A percentile compares a stretch with the other conserved stretches of the same genome.
These are phyloP conservation scores for Leptura quadrifasciata DNA, from an alignment of 2,888 invertebrate genomes.

Conservation along the genomic window DNA sequence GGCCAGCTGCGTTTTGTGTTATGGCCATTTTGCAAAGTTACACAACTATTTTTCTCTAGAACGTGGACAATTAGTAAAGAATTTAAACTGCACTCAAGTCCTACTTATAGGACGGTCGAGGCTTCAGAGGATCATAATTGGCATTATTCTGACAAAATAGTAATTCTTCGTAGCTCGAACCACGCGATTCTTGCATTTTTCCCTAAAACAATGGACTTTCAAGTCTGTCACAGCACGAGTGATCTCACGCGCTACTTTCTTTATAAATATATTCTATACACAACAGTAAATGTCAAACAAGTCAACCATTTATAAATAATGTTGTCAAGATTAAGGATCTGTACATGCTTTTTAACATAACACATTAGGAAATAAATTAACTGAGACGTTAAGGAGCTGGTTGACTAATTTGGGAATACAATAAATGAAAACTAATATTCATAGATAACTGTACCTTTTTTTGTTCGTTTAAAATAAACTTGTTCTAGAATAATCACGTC, in stretches of 20 bases:
- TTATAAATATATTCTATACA: conserved; percentile 54
- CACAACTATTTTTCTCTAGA: conserved; percentile 27
- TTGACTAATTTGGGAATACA: conserved; percentile 1
- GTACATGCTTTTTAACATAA: conserved; percentile 29
- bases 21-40: conserved; percentile 3
- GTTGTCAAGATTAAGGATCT: conserved; percentile 52
- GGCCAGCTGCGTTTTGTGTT: background rate
- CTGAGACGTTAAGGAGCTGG: conserved; percentile 4
- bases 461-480: background rate
- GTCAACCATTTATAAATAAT: conserved; percentile 58
- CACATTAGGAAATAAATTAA: conserved; percentile 39
- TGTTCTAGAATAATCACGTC: background rate
- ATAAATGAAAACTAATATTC: conserved; percentile 1
- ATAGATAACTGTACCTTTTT: background rate
- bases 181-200: conserved; percentile 62
- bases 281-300: conserved; percentile 54
- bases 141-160: conserved; percentile 39
- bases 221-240: conserved; percentile 58
- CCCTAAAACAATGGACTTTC: conserved; percentile 57
- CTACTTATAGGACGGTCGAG: conserved; percentile 42
- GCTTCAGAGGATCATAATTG: conserved; percentile 49
- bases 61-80: conserved; percentile 52
- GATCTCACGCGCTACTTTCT: conserved; percentile 66
- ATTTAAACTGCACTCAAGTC: conserved; percentile 43
- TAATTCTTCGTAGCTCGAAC: conserved; percentile 56